A percentile compares a stretch with the other conserved stretches of the same genome.
phyloP scores from a whole-genome alignment of 2,797 vertebrate species.

The Sus cebifrons region DNA sequence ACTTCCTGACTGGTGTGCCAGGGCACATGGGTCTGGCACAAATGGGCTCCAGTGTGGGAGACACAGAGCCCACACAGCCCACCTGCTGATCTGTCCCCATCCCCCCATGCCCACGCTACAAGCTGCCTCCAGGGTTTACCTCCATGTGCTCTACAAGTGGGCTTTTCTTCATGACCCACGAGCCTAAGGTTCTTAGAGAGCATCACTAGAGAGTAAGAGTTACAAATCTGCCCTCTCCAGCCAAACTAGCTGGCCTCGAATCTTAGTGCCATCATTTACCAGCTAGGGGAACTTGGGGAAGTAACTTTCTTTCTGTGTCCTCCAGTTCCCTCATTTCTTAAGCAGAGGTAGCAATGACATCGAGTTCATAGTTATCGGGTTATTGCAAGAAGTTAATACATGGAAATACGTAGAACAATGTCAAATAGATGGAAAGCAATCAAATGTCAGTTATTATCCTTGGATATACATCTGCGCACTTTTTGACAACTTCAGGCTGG shows the following conservation, averaged over 20 bases:
- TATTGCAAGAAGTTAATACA: background rate
- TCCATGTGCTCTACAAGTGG: background rate
- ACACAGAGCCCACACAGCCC: background rate
- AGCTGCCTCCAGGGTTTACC: background rate
- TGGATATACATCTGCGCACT: background rate
- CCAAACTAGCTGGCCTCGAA: background rate
- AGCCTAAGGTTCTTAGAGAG: background rate
- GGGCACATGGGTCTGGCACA: fast-evolving
- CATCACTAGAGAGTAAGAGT: background rate
- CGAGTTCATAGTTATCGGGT: background rate
- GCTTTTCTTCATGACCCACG: background rate
- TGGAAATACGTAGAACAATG: background rate
- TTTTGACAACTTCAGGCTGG: slow-evolving; percentile 36
- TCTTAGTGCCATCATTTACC: background rate
- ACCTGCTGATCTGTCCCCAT: background rate
- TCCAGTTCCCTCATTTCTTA: background rate
- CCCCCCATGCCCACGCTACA: background rate
- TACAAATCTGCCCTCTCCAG: background rate
- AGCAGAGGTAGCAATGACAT: background rate
- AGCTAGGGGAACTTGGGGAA: background rate
- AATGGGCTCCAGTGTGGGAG: background rate
- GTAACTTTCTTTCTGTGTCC: background rate
- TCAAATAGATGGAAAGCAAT: background rate
- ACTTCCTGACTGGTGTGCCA: fast-evolving
- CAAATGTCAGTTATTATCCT: background rate